phyloP scores from a whole-genome alignment of 2,113 vertebrate genomes.

The Coturnix japonica region DNA sequence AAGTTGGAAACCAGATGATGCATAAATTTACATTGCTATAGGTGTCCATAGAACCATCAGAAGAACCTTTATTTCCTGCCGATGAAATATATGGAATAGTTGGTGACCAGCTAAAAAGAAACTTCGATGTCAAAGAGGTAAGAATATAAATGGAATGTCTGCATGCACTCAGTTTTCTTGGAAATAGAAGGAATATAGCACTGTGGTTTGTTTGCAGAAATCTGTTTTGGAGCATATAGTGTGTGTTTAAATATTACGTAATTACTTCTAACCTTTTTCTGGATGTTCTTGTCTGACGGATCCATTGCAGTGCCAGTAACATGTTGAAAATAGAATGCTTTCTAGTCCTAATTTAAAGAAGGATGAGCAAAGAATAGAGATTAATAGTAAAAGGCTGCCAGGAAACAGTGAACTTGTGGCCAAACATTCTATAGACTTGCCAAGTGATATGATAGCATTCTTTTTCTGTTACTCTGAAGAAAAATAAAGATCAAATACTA shows the following conservation, averaged over 20 bases:
- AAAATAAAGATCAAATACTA: background rate
- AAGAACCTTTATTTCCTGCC: slow-evolving; percentile 90
- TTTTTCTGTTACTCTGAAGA: background rate
- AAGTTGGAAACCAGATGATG: too few relatives aligned
- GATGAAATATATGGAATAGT: slow-evolving; percentile 98
- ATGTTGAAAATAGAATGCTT: background rate
- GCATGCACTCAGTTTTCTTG: background rate
- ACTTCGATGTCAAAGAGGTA: slow-evolving; percentile 95
- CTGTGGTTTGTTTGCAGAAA: background rate
- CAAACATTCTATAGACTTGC: background rate
- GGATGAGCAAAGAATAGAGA: background rate
- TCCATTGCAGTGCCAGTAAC: background rate
- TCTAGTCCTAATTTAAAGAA: background rate
- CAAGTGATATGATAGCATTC: background rate
- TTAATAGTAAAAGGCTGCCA: slow-evolving; percentile 1
- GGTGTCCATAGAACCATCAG: slow-evolving; percentile 87
- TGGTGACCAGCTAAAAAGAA: slow-evolving; percentile 92
- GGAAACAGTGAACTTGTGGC: background rate
- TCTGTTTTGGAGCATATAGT: background rate
- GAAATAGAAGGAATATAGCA: background rate
- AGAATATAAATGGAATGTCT: background rate
- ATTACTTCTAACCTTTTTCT: background rate
- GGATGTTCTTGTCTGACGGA: background rate
- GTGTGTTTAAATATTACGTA: background rate
- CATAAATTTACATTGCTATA: slow-evolving; percentile 58